phyloP scores from a whole-genome alignment of 2,888 invertebrate genomes.

The Drosophila neoperkinsi region DNA sequence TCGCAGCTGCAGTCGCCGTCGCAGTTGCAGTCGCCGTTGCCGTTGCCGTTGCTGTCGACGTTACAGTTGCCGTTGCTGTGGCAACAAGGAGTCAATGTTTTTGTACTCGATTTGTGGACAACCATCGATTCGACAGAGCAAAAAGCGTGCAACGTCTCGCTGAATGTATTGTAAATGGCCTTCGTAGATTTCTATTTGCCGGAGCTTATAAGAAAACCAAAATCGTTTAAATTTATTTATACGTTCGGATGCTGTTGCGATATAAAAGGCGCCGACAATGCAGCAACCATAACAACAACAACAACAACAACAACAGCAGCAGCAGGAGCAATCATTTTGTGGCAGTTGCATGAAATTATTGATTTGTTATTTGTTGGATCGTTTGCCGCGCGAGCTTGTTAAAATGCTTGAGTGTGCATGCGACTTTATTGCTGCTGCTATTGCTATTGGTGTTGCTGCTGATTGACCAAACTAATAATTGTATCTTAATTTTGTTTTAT shows the following conservation, averaged over 20 bases:
- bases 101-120: conserved; percentile 32
- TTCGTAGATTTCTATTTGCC: conserved; percentile 69
- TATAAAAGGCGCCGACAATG: conserved; percentile 73
- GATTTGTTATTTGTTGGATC: conserved; percentile 71
- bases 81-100: conserved; percentile 49
- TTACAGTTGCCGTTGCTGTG: conserved; percentile 16
- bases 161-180: conserved; percentile 57
- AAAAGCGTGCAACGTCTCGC: conserved; percentile 41
- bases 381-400: conserved; percentile 61
- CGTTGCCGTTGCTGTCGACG: background rate
- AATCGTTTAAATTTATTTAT: conserved; percentile 75
- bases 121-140: conserved; percentile 38
- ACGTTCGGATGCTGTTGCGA: conserved; percentile 47
- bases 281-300: conserved; percentile 26
- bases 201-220: conserved; percentile 53
- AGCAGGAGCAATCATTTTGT: conserved; percentile 63
- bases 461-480: conserved; percentile 67
- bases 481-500: conserved; percentile 70
- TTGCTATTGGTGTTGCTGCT: conserved; percentile 32
- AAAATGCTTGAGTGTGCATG: conserved; percentile 57
- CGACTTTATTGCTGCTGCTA: conserved; percentile 10
- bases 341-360: conserved; percentile 72
- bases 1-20: background rate
- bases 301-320: conserved; percentile 10
- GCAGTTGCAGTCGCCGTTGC: background rate